phyloP scores from a whole-genome alignment of 2,888 invertebrate genomes.

The Timema cristinae region DNA sequence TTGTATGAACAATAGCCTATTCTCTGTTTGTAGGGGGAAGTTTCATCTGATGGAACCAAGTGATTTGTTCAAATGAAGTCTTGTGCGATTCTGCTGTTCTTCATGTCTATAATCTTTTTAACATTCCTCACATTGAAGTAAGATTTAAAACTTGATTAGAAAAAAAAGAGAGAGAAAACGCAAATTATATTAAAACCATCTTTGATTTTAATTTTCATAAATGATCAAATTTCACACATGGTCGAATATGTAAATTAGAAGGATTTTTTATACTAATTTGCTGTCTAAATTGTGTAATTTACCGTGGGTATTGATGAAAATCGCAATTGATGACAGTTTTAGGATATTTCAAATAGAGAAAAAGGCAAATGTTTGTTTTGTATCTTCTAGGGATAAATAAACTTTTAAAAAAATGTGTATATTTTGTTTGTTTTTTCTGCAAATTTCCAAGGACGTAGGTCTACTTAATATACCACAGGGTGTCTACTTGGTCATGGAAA shows the following conservation, averaged over 20 bases:
- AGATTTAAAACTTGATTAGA: constrained; percentile 17
- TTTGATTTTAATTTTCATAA: too few relatives aligned
- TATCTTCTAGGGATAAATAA: constrained; percentile 59
- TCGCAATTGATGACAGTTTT: constrained; percentile 37
- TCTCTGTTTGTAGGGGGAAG: constrained; percentile 23
- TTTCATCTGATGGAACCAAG: constrained; percentile 25
- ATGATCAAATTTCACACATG: too few relatives aligned
- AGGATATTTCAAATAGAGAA: constrained; percentile 47
- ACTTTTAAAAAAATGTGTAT: constrained; percentile 50
- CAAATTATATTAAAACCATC: too few relatives aligned
- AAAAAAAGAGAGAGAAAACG: not conserved
- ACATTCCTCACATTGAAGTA: constrained; percentile 31
- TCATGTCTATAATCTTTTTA: constrained; percentile 29
- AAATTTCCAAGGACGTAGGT: too few relatives aligned
- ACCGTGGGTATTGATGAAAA: constrained; percentile 50
- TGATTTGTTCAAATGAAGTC: constrained; percentile 19
- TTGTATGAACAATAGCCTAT: constrained; percentile 20
- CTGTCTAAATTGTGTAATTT: constrained; percentile 35
- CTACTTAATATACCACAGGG: too few relatives aligned
- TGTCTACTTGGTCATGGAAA: too few relatives aligned
- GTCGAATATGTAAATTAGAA: too few relatives aligned
- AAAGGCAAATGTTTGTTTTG: constrained; percentile 57
- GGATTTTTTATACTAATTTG: too few relatives aligned
- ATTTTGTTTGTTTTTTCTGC: not conserved
- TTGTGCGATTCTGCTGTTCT: constrained; percentile 29